These are phyloP conservation scores for Aphelenchoides fujianensis DNA, from an alignment of 1,140 invertebrate species.

Conservation along the genomic window DNA sequence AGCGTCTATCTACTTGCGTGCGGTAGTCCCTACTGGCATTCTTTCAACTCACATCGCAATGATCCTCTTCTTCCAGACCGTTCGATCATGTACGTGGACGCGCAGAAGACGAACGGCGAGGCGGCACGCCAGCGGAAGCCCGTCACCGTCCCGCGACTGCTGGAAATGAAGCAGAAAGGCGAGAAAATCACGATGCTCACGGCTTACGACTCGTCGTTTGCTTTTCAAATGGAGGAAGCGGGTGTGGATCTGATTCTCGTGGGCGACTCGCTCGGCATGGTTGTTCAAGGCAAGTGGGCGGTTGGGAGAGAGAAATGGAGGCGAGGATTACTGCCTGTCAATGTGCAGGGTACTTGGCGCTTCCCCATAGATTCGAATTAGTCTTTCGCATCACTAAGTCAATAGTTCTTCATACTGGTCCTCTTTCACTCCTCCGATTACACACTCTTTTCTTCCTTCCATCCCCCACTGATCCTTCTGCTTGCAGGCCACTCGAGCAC, in stretches of 20 bases:
- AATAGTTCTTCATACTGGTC: no score
- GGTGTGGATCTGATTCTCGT: conserved; percentile 45
- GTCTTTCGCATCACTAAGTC: no score
- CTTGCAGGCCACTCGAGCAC: conserved; percentile 27
- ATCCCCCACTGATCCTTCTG: background rate
- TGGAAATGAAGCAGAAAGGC: conserved; percentile 56
- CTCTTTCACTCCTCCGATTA: no score
- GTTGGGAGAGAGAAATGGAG: no score
- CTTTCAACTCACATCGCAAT: no score
- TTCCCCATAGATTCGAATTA: no score
- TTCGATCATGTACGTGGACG: conserved; percentile 13
- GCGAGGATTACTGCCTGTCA: no score
- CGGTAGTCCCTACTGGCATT: no score
- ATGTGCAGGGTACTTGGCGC: no score
- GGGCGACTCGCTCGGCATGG: conserved; percentile 42
- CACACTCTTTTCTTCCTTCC: no score
- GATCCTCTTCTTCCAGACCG: no score
- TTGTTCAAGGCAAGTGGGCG: conserved; percentile 27
- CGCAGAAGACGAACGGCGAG: background rate
- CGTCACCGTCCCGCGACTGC: conserved; percentile 53
- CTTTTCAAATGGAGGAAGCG: conserved; percentile 31
- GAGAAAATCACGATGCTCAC: conserved; percentile 41
- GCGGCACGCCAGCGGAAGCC: conserved; percentile 10
- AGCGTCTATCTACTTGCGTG: no score
- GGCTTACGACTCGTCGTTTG: conserved; percentile 33